Evolutionary conservation across 1,140 invertebrate genomes (phyloP).

Genomic region (Tetramorium simillimum): DNA sequence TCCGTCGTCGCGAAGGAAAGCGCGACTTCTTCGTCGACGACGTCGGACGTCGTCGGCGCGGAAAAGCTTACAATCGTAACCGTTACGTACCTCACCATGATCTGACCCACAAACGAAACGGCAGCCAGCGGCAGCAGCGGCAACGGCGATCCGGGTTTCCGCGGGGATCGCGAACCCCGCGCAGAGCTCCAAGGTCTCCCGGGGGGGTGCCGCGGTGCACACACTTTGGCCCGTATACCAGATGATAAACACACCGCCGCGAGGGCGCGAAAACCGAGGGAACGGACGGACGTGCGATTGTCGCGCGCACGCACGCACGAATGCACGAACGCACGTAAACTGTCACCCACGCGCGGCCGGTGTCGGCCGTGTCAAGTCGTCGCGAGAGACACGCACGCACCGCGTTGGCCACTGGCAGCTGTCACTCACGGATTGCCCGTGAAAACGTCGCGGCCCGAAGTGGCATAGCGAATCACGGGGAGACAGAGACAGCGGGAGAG

Average conservation of each 20-base stretch:
- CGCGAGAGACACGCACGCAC: conserved; percentile 61
- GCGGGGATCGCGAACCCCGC: conserved; percentile 54
- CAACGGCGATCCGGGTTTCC: conserved; percentile 21
- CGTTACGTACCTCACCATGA: conserved; percentile 82
- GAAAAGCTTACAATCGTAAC: conserved; percentile 12
- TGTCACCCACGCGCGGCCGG: conserved; percentile 66
- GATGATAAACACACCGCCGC: conserved; percentile 43
- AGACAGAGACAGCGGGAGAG: conserved; percentile 59
- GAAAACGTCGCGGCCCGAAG: conserved; percentile 74
- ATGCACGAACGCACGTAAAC: conserved; percentile 38
- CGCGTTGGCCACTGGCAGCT: conserved; percentile 76
- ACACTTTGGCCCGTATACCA: conserved; percentile 66
- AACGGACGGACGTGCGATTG: not conserved
- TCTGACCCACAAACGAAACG: conserved; percentile 73
- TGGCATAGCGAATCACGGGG: conserved; percentile 70
- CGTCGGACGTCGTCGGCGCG: not conserved
- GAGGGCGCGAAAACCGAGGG: conserved; percentile 28
- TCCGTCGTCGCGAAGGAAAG: not conserved
- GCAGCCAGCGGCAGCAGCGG: not conserved
- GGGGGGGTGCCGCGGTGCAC: conserved; percentile 35
- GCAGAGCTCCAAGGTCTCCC: conserved; percentile 55
- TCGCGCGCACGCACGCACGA: conserved; percentile 41
- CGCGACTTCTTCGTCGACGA: not conserved
- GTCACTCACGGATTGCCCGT: conserved; percentile 78
- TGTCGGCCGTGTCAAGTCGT: conserved; percentile 47